phyloP scores from a whole-genome alignment of 1,140 invertebrate species.

The Steinernema khuongi region DNA sequence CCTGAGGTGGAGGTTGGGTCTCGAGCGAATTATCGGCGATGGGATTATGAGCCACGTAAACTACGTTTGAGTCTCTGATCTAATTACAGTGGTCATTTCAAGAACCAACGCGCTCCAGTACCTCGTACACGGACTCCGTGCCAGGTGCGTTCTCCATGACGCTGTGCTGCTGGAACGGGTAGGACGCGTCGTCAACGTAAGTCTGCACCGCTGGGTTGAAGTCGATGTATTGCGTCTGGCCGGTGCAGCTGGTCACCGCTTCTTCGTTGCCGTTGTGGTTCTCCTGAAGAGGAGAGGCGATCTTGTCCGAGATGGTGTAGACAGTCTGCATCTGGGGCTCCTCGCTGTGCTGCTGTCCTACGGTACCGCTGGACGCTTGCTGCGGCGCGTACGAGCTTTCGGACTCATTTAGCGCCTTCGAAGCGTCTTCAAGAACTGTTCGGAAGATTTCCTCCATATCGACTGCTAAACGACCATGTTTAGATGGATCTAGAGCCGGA shows the following conservation, averaged over 20 bases:
- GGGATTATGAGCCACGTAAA: background rate
- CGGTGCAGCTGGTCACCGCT: background rate
- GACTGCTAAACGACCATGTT: background rate
- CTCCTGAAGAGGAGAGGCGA: background rate
- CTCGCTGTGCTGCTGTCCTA: background rate
- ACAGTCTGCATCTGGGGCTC: background rate
- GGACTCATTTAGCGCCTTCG: background rate
- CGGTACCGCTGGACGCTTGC: background rate
- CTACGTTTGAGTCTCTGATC: background rate
- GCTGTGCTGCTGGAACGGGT: background rate
- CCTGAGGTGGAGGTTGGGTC: background rate
- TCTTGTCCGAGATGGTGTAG: background rate
- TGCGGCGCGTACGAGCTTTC: background rate
- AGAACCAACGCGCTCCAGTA: background rate
- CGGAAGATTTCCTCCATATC: slow-evolving; percentile 8
- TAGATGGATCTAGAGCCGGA: background rate
- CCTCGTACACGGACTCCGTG: background rate
- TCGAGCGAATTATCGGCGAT: background rate
- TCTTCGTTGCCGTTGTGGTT: background rate
- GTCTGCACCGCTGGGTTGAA: background rate
- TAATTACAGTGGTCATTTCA: background rate
- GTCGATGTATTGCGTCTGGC: background rate
- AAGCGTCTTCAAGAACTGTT: background rate
- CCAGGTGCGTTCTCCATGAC: background rate
- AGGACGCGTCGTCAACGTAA: background rate